Conservation (phyloP, 2,888 invertebrate species). For the Anaspis maculata region DNA sequence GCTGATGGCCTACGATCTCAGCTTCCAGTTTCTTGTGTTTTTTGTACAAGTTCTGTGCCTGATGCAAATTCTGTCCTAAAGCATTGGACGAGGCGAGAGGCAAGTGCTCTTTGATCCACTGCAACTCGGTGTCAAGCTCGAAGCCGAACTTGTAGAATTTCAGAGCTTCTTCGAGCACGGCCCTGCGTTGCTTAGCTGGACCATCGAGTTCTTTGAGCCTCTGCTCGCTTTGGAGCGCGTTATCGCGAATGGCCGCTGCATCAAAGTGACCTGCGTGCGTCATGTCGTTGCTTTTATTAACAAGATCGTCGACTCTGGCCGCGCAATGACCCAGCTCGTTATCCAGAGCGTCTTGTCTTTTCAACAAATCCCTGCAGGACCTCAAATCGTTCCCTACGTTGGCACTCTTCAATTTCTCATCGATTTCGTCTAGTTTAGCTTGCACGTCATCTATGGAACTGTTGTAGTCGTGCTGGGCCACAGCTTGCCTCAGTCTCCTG, state of each 20-base stretch:
- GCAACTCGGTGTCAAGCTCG: constrained; percentile 84
- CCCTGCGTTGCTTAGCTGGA: constrained; percentile 63
- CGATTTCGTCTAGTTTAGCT: constrained; percentile 77
- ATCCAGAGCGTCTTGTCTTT: constrained; percentile 83
- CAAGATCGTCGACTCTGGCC: constrained; percentile 68
- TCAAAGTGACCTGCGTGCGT: constrained; percentile 93
- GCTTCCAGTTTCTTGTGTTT: constrained; percentile 90
- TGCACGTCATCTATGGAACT: constrained; percentile 84
- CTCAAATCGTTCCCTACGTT: constrained; percentile 85
- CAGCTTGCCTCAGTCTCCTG: constrained; percentile 78
- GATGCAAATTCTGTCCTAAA: constrained; percentile 78
- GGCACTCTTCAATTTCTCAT: constrained; percentile 65
- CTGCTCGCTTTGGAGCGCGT: constrained; percentile 65
- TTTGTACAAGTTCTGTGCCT: constrained; percentile 85
- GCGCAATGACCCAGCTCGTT: constrained; percentile 80
- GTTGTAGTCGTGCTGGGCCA: constrained; percentile 69
- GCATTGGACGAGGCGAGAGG: constrained; percentile 69
- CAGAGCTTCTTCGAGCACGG: constrained; percentile 74
- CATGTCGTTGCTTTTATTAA: constrained; percentile 79
- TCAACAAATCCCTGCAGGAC: constrained; percentile 83
- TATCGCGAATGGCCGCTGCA: constrained; percentile 72
- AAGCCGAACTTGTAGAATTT: constrained; percentile 89
- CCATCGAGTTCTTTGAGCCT: constrained; percentile 62
- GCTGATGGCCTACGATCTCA: constrained; percentile 80
- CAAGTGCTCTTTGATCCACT: constrained; percentile 89